These are phyloP conservation scores for Reticulitermes speratus DNA, from an alignment of 1,140 invertebrate genomes.

Conservation along the genomic window DNA sequence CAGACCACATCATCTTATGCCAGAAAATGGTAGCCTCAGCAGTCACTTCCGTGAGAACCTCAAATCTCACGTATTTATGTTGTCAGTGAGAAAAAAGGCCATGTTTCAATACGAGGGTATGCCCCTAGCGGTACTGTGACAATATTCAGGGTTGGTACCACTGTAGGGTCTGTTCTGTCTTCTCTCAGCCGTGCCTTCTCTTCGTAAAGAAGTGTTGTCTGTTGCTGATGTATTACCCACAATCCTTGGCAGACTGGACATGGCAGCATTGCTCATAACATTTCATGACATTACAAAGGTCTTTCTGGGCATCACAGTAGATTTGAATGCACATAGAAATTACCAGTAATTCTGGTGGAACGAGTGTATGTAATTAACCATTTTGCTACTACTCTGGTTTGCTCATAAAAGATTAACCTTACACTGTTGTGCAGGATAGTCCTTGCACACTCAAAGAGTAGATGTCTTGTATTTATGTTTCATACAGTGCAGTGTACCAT, in stretches of 20 bases:
- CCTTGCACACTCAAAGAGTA: no score
- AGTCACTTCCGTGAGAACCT: no score
- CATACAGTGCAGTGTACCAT: no score
- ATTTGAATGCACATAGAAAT: not conserved
- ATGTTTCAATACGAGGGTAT: not conserved
- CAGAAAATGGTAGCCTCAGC: no score
- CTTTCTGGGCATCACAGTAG: not conserved
- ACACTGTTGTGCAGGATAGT: not conserved
- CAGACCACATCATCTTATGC: no score
- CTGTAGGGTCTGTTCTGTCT: not conserved
- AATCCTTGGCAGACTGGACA: not conserved
- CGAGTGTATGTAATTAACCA: not conserved
- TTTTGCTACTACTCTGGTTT: not conserved
- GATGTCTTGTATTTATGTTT: no score
- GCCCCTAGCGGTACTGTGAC: not conserved
- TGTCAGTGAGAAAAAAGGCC: not conserved
- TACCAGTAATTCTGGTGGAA: not conserved
- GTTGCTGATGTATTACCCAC: not conserved
- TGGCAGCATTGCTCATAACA: not conserved
- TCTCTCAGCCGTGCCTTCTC: conserved; percentile 12
- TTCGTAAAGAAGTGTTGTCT: not conserved
- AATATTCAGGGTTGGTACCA: conserved; percentile 18
- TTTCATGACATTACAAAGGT: not conserved
- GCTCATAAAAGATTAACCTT: not conserved
- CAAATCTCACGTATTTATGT: not conserved